Percentiles rank a stretch among this genome's conserved stretches.
These are phyloP conservation scores for Griposia aprilina DNA, from an alignment of 2,888 invertebrate genomes.

Conservation along the genomic window DNA sequence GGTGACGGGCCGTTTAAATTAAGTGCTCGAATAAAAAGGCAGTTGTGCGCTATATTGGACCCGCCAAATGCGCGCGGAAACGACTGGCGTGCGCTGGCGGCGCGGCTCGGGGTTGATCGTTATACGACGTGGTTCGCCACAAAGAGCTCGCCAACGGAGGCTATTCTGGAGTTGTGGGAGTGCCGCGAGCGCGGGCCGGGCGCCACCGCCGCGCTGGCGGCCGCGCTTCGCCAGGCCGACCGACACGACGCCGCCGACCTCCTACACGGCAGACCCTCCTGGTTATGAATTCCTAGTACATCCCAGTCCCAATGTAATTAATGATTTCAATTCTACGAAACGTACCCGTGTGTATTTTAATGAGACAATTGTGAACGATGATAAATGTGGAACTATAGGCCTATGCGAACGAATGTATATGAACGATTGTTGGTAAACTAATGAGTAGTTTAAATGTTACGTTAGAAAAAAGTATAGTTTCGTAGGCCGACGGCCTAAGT, in stretches of 20 bases:
- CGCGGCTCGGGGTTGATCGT: conserved; percentile 97
- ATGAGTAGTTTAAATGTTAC: conserved; percentile 86
- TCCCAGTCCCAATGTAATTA: conserved; percentile 61
- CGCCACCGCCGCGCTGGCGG: conserved; percentile 94
- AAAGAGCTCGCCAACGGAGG: conserved; percentile 98
- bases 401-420: conserved; percentile 57
- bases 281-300: conserved; percentile 83
- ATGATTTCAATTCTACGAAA: conserved; percentile 54
- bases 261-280: conserved; percentile 86
- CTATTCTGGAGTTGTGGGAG: conserved; percentile 98
- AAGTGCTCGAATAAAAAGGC: conserved; percentile 89
- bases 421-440: conserved; percentile 80
- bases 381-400: conserved; percentile 67
- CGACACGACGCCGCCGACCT: conserved; percentile 87
- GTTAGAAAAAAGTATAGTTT: conserved; percentile 85
- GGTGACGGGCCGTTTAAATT: conserved; percentile 91
- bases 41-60: conserved; percentile 93
- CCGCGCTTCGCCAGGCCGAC: conserved; percentile 86
- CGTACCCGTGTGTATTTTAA: conserved; percentile 57
- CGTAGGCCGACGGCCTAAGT: conserved; percentile 82
- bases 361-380: conserved; percentile 67
- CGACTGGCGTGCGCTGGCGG: conserved; percentile 99
- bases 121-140: conserved; percentile 99
- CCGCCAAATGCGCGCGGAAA: conserved; percentile 97
- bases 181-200: conserved; percentile 96